Evolutionary conservation across 2,888 invertebrate species (phyloP).

Genomic region (Diaprepes abbreviatus): DNA sequence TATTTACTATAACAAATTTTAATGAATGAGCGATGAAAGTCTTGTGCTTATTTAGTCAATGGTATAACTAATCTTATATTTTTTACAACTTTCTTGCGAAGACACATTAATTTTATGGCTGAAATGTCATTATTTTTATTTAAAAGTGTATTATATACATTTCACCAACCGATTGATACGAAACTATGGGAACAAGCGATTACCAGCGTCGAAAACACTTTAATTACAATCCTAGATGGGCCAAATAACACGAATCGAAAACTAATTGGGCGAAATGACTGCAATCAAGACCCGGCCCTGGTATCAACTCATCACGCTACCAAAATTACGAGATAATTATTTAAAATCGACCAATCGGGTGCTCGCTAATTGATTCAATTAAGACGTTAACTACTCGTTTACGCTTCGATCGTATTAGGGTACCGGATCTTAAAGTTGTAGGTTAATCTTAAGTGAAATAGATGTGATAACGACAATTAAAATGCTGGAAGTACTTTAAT

Average conservation of each 20-base stretch:
- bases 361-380: constrained; percentile 46
- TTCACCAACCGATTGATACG: neutral
- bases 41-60: too few species aligned
- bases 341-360: constrained; percentile 48
- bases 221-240: constrained; percentile 60
- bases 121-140: too few species aligned
- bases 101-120: too few species aligned
- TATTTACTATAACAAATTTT: too few species aligned
- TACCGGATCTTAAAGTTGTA: constrained; percentile 1
- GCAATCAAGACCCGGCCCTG: constrained; percentile 58
- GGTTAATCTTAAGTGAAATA: constrained; percentile 7
- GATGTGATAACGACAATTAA: too few species aligned
- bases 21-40: too few species aligned
- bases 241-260: constrained; percentile 62
- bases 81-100: too few species aligned
- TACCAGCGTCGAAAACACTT: constrained; percentile 26
- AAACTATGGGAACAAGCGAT: constrained; percentile 28
- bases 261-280: constrained; percentile 63
- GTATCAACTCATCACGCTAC: constrained; percentile 62
- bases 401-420: constrained; percentile 18
- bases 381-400: constrained; percentile 44
- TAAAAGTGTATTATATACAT: too few species aligned
- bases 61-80: too few species aligned
- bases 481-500: too few species aligned
- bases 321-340: constrained; percentile 59